Base-by-base conservation (phyloP, 2,113 vertebrate genomes). In the Macaca fascicularis region DNA sequence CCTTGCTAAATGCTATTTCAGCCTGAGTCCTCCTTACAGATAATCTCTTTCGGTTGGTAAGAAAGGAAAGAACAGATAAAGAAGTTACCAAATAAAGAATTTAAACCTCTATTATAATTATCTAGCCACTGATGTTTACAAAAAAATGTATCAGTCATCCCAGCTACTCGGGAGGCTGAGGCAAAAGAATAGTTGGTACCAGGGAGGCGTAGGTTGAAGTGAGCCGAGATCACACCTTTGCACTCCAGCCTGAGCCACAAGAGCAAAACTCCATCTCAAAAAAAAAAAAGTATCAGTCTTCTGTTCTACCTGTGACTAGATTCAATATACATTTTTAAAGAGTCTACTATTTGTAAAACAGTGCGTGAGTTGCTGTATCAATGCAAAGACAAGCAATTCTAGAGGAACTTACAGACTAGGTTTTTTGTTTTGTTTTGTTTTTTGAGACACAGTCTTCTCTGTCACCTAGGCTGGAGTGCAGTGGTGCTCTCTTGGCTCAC, bases 41-140 rank as follows among this genome's bases (percentile, higher is more conserved):
- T 72, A 7, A 23, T 40, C 70, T 74, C 70, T 83, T 94, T 91
- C 17, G 48, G 20, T 69, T 72, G 23, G 19, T 89, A 96, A 85
- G n/a, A 88, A 93, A 59, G 69, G 43, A 80, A 72, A 81, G 76
- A 45, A 82, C 32, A 84, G 78, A 80, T 76, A 70, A 89, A 92
- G 32, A 90, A 94, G 20, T 27, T 93, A 57, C 55, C 45, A 67
- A 67, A 57, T 57, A 80, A 93, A 48, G 59, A 79, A 72, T 74
- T 11, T 20, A 30, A 55, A 32, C 25, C 38, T 89, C 12, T 69
- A 14, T 35, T 75, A 89, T 19, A 86, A 86, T 45, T 50, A 81
- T 81, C 35, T 79, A 48, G 40, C 25, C 83, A 52, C 10, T 59
- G 16, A 32, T 38, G 20, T 59, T 92, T 89, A 82, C 74, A 30